Base-by-base conservation (phyloP, 1,140 invertebrate species). In the Coptotermes formosanus region DNA sequence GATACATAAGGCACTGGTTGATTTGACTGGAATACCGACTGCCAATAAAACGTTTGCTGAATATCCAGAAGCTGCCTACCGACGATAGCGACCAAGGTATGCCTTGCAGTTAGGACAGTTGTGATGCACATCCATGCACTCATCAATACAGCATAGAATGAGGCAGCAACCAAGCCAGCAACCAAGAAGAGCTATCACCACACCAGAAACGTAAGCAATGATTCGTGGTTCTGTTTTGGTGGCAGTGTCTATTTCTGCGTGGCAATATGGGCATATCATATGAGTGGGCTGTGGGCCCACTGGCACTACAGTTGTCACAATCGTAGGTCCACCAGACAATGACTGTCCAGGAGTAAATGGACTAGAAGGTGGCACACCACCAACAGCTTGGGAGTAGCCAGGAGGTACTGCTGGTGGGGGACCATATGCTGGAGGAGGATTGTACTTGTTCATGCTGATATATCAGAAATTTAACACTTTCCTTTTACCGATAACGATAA, bases 101-200 rank as follows among this genome's bases (percentile, higher is more conserved):
- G 95, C 93, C 89, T 94, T 93, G 91, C 97, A 98, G 89, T 96
- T 96, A 75, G 97, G 96, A 90, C 97, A 98, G 85, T 92, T 95
- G 89, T 98, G 97, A 89, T 97, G 95, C 64, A 97, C 94, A 89
- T 97, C 96, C 95, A 97, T 96, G 89, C 96, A 97, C 88, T 95
- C 95, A 87, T 97, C 95, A 87, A 97, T 96, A 89, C 96, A 97
- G 90, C 96, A 97, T 25, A 97, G 96, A 89, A 97, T 97, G 75
- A 98, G 91, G 89, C 97, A 97, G 90, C 96, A 97, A n/a, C 96
- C 94, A 30, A 93, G 90, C 89, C 93, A 93, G 89, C 94, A 95
- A 89, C 96, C 96, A 45, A 97, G 89, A 75, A 97, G 88, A 88
- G 94, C 94, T 89, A 97, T 95, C 69, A 97, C 91, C 87, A 95